Conservation (phyloP, 92 coral and sea anemone genomes). For the Chrysogorgia sp. region DNA sequence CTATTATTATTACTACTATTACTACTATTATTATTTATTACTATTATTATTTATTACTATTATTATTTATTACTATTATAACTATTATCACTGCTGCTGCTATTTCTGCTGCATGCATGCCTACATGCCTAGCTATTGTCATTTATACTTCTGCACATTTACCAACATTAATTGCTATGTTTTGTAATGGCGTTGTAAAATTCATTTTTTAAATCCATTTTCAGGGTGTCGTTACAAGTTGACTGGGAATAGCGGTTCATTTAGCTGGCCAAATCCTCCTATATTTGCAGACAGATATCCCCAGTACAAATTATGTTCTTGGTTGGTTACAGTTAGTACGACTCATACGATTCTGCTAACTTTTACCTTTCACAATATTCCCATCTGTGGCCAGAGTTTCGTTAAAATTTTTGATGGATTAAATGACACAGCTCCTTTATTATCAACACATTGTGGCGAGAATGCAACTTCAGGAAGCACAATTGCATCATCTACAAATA, state of each 20-base stretch:
- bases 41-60: too few species aligned
- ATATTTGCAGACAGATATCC: not conserved
- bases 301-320: slow-evolving; percentile 19
- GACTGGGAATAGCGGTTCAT: slow-evolving; percentile 18
- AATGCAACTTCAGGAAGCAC: slow-evolving; percentile 19
- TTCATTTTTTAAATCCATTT: too few species aligned
- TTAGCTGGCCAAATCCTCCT: not conserved
- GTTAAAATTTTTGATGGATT: slow-evolving; percentile 11
- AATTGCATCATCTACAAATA: slow-evolving; percentile 2
- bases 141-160: too few species aligned
- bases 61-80: too few species aligned
- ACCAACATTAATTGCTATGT: too few species aligned
- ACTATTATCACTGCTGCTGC: too few species aligned
- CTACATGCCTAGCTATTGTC: too few species aligned
- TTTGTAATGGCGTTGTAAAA: too few species aligned
- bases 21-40: too few species aligned
- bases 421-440: slow-evolving; percentile 16
- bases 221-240: slow-evolving; percentile 8
- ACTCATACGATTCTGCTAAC: not conserved
- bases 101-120: too few species aligned
- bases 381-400: slow-evolving; percentile 2
- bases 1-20: too few species aligned
- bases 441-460: slow-evolving; percentile 19
- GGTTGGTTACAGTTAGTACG: slow-evolving; percentile 17
- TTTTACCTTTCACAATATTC: not conserved